Base-by-base conservation (phyloP, 2,888 invertebrate species). In the Ceraclea dissimilis region DNA sequence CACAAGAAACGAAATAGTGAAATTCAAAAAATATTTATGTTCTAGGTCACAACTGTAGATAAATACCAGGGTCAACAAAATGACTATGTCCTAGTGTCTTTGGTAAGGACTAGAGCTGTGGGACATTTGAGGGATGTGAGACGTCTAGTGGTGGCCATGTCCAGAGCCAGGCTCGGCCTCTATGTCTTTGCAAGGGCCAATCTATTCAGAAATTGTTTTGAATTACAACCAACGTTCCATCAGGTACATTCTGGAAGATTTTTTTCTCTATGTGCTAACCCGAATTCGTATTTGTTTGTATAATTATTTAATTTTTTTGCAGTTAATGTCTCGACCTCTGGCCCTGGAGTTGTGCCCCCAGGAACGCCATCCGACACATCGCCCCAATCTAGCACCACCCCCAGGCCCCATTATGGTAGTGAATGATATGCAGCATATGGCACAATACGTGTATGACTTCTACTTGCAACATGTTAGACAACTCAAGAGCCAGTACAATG, bases 31-130 rank as follows among this genome's bases (percentile, higher is more conserved):
- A n/a, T n/a, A n/a, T n/a, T n/a, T n/a, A n/a, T n/a, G 19, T 63
- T 63, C 6, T 63, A 84, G 84, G 85, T 92, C 21, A 90, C 92
- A 0, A 99, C 99, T 0, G 99, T 99, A 17, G 99, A 99, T 76
- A 97, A 98, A 70, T 99, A 96, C 72, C 99, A 99, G 70, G 99
- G 99, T 56, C 99, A 99, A 69, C 99, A 99, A 74, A 99, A 99
- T 73, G 99, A 99, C 74, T 95, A 93, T 67, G 95, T 99, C 59
- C 79, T 99, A 16, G 80, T 99, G 50, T 99, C 98, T 0, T 75
- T 99, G 49, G 99, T 99, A 19, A 83, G 97, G 61, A 98, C 98
- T 0, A 88, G 88, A 68, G 92, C 94, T 1, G 97, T 99, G n/a
- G 99, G 99, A 34, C 99, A 99, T 78, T 80, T 99, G 61, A 80